Evolutionary conservation across 2,888 invertebrate species (phyloP).

Genomic region (Itoplectis maculator): DNA sequence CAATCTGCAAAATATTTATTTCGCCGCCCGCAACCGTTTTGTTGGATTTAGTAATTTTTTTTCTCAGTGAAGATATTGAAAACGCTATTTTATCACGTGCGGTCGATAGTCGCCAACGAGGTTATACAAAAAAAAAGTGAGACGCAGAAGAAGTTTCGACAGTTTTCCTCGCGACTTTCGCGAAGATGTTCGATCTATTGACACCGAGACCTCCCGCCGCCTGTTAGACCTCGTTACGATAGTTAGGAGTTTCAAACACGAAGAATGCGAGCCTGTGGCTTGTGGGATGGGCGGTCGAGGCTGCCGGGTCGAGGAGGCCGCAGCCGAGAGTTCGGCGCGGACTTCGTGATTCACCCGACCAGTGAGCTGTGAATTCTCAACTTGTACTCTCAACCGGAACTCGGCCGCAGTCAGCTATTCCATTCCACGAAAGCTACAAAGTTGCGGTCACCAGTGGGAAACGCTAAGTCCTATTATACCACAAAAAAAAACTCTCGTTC

Average conservation of each 20-base stretch:
- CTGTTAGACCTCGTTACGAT: slow-evolving; percentile 6
- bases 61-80: too few relatives aligned
- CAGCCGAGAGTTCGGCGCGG: background rate
- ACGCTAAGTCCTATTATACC: background rate
- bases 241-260: slow-evolving; percentile 14
- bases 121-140: too few relatives aligned
- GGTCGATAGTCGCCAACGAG: too few relatives aligned
- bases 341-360: slow-evolving; percentile 19
- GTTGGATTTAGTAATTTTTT: too few relatives aligned
- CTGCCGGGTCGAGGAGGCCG: too few relatives aligned
- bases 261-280: slow-evolving; percentile 11
- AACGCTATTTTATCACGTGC: too few relatives aligned
- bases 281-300: background rate
- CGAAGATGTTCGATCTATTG: slow-evolving; percentile 6
- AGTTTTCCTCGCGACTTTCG: background rate
- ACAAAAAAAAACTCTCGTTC: background rate
- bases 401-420: slow-evolving; percentile 11
- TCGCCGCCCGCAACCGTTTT: too few relatives aligned
- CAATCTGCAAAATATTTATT: too few relatives aligned
- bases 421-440: background rate
- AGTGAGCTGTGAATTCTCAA: slow-evolving; percentile 19
- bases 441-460: background rate
- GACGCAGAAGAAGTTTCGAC: too few relatives aligned
- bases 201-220: background rate
- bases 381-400: background rate